Conservation (phyloP, 1,140 invertebrate species). For the Aphaenogaster rudis region DNA sequence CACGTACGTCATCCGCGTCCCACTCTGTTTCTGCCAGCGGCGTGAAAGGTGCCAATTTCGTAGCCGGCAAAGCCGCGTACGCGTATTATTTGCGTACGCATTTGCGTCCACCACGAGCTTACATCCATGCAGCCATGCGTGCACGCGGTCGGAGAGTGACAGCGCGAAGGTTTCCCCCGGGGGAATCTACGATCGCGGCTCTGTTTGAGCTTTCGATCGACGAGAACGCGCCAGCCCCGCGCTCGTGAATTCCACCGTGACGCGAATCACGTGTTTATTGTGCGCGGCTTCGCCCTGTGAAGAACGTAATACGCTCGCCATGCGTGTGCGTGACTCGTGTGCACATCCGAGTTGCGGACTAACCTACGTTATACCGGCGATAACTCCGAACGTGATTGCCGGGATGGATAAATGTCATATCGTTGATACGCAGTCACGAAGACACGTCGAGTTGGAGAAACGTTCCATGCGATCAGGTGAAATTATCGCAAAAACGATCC, state of each 20-base stretch:
- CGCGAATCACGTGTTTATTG: conserved; percentile 71
- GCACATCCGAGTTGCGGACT: conserved; percentile 9
- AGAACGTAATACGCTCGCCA: conserved; percentile 3
- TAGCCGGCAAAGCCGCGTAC: conserved; percentile 30
- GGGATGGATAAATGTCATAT: conserved; percentile 35
- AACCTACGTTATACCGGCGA: conserved; percentile 22
- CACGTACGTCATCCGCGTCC: conserved; percentile 54
- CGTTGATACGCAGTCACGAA: conserved; percentile 31
- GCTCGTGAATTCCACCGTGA: conserved; percentile 60
- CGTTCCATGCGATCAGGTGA: background rate
- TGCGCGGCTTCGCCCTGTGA: conserved; percentile 10
- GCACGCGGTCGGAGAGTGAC: conserved; percentile 56
- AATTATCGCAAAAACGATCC: conserved; percentile 20
- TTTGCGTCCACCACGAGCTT: conserved; percentile 49
- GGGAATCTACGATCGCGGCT: conserved; percentile 42
- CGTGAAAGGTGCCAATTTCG: conserved; percentile 48
- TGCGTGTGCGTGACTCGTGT: conserved; percentile 28
- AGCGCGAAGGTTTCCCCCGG: conserved; percentile 27
- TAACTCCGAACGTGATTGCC: conserved; percentile 16
- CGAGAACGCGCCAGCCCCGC: conserved; percentile 23
- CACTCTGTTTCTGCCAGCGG: conserved; percentile 22
- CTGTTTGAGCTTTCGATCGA: conserved; percentile 69
- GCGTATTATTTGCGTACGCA: conserved; percentile 54
- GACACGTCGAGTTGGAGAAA: background rate
- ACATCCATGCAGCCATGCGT: conserved; percentile 26